phyloP scores from a whole-genome alignment of 2,113 vertebrate genomes.

The Anhinga rufa region DNA sequence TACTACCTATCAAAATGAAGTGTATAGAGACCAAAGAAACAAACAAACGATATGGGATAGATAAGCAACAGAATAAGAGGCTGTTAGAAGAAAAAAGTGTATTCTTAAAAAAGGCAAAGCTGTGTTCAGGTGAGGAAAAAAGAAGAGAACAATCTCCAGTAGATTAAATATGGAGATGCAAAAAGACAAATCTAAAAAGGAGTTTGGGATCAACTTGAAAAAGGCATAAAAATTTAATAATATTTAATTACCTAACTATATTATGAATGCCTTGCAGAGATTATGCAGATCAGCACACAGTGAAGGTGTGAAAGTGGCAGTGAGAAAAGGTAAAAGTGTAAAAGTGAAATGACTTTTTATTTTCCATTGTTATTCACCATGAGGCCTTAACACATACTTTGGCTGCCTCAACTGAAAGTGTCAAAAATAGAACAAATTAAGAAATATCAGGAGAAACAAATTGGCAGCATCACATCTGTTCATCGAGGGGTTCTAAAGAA shows the following conservation, averaged over 20 bases:
- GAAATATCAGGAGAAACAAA: not conserved
- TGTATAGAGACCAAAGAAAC: not conserved
- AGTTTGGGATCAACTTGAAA: not conserved
- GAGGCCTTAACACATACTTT: not conserved
- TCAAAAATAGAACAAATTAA: not conserved
- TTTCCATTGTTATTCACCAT: not conserved
- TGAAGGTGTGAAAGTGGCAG: not conserved
- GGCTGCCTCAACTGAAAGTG: not conserved
- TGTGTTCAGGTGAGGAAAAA: not conserved
- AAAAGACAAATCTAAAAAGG: not conserved
- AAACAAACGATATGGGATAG: not conserved
- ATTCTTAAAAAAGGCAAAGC: not conserved
- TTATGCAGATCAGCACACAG: not conserved
- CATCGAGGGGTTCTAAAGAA: not conserved
- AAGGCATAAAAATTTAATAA: not conserved
- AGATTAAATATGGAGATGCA: not conserved
- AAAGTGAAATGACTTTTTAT: not conserved
- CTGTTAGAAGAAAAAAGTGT: not conserved
- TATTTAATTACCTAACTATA: not conserved
- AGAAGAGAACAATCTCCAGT: not conserved
- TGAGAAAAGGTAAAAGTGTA: fast-evolving
- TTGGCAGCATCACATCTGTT: not conserved
- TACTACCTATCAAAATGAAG: not conserved
- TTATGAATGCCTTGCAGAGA: not conserved
- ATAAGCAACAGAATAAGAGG: not conserved